Evolutionary conservation across 2,113 vertebrate species (phyloP).

Genomic region (Actinemys pallida): DNA sequence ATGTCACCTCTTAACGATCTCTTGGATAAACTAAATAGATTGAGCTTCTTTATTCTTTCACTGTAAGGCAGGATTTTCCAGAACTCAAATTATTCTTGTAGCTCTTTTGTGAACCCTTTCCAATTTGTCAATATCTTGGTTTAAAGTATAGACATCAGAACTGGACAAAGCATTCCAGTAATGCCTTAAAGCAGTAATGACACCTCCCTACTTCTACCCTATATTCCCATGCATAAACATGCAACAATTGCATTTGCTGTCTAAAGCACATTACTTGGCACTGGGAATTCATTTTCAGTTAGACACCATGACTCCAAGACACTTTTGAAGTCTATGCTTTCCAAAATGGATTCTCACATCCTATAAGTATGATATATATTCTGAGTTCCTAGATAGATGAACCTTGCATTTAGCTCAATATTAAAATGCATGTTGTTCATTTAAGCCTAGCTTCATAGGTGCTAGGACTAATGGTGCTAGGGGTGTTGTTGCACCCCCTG

Average conservation of each 20-base stretch:
- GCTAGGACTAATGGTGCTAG: too few species aligned
- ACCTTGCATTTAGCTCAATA: not conserved
- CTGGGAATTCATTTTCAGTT: not conserved
- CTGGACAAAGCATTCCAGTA: not conserved
- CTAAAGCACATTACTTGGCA: not conserved
- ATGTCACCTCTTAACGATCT: not conserved
- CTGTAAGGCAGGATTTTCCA: not conserved
- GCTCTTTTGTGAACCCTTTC: not conserved
- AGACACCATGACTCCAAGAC: not conserved
- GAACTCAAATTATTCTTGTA: not conserved
- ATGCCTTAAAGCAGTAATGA: constrained; percentile 36
- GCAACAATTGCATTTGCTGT: not conserved
- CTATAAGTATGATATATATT: not conserved
- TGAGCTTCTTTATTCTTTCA: not conserved
- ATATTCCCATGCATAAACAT: not conserved
- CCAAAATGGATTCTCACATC: not conserved
- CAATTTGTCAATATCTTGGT: not conserved
- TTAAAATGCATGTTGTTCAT: not conserved
- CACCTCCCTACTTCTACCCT: not conserved
- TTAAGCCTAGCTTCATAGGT: not conserved
- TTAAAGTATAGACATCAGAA: rapidly evolving
- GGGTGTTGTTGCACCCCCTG: too few species aligned
- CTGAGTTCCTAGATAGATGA: not conserved
- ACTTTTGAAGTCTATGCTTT: not conserved
- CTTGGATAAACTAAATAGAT: not conserved